Evolutionary conservation across 35 echinoderm and acorn worm genomes (phyloP).

Genomic region (Lytechinus pictus): DNA sequence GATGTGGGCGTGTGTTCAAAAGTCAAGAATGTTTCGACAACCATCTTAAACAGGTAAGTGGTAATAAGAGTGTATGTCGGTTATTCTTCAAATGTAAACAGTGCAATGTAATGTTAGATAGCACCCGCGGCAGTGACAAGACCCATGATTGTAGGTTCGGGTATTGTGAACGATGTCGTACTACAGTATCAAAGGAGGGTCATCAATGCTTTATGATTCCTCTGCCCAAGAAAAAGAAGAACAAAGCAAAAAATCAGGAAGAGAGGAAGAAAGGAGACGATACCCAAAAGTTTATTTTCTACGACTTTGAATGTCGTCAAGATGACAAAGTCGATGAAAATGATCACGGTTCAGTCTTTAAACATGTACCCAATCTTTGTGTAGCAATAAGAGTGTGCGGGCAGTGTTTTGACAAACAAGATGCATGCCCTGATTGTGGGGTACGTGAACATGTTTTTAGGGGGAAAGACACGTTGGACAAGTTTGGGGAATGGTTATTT

Average conservation of each 20-base stretch:
- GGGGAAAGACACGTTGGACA: slow-evolving; percentile 42
- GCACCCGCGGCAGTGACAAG: not conserved
- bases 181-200: not conserved
- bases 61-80: not conserved
- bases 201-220: slow-evolving; percentile 58
- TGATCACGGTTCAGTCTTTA: not conserved
- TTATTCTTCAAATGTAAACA: slow-evolving; percentile 38
- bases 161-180: slow-evolving; percentile 51
- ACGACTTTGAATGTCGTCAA: slow-evolving; percentile 78
- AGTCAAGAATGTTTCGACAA: slow-evolving; percentile 48
- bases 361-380: slow-evolving; percentile 75
- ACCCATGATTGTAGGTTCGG: slow-evolving; percentile 31
- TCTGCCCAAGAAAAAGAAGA: not conserved
- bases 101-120: slow-evolving; percentile 34
- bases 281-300: slow-evolving; percentile 69
- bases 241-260: not conserved
- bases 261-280: not conserved
- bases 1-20: slow-evolving; percentile 48
- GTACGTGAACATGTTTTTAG: slow-evolving; percentile 57
- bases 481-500: slow-evolving; percentile 75
- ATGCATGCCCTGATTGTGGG: slow-evolving; percentile 52
- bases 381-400: slow-evolving; percentile 65
- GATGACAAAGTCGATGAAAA: slow-evolving; percentile 45
- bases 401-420: slow-evolving; percentile 22
- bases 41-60: not conserved